phyloP scores from a whole-genome alignment of 2,888 invertebrate genomes.

The Cyclophora punctaria region DNA sequence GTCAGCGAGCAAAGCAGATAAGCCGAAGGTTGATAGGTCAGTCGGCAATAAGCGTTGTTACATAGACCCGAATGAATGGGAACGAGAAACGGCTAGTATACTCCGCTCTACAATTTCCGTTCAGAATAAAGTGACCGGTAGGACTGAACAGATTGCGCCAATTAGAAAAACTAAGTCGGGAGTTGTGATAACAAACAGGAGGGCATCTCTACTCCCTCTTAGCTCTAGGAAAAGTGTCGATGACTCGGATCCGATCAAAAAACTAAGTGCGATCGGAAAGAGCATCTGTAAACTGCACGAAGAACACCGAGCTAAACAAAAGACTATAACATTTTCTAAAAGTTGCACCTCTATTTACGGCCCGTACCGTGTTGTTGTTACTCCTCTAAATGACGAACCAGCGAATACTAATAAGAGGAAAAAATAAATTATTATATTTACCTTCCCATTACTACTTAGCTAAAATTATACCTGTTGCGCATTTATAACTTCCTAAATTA shows the following conservation, averaged over 20 bases:
- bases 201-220: slow-evolving; percentile 33
- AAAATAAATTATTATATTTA: slow-evolving; percentile 20
- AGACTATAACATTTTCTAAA: slow-evolving; percentile 54
- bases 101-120: slow-evolving; percentile 63
- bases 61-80: slow-evolving; percentile 70
- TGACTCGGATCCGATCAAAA: slow-evolving; percentile 52
- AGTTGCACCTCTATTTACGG: slow-evolving; percentile 59
- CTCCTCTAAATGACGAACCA: slow-evolving; percentile 48
- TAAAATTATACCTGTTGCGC: too few species aligned
- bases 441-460: too few species aligned
- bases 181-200: slow-evolving; percentile 33
- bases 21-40: slow-evolving; percentile 58
- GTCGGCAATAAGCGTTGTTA: slow-evolving; percentile 73
- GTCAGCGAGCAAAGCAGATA: slow-evolving; percentile 56
- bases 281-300: slow-evolving; percentile 59
- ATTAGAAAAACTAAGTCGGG: slow-evolving; percentile 54
- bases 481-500: too few species aligned
- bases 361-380: slow-evolving; percentile 53
- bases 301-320: slow-evolving; percentile 47
- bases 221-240: slow-evolving; percentile 40
- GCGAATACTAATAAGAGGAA: slow-evolving; percentile 31
- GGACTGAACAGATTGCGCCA: slow-evolving; percentile 37
- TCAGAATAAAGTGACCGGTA: slow-evolving; percentile 50
- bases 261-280: slow-evolving; percentile 60
- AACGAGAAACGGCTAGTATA: slow-evolving; percentile 74